Base-by-base conservation (phyloP, 2,797 vertebrate species). In the Leontopithecus rosalia region DNA sequence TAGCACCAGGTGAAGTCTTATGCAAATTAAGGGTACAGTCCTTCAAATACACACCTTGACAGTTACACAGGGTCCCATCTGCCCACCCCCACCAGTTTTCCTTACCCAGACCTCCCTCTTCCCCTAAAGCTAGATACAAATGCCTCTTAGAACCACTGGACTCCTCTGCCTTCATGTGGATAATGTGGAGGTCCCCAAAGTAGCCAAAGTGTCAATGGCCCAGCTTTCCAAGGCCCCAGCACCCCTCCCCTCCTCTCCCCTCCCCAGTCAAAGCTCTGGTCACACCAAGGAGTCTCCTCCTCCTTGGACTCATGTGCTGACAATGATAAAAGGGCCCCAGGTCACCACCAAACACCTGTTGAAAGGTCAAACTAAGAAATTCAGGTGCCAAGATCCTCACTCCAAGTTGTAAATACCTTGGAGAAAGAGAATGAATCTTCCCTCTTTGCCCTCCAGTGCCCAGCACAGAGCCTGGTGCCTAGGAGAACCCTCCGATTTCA, bases 311-410 rank as follows among this genome's bases (percentile, higher is more conserved):
- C 58, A 52, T 90, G 48, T 48, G 19, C 28, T 86, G n/a, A 36
- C 76, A 94, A 58, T 77, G 36, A 91, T 57, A 39, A 94, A 82
- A 95, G 86, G n/a, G 13, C 13, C 52, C 22, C 46, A 55, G 26
- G 39, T 87, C 26, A 86, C 55, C 55, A 36, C 39, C 73, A 80
- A 91, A 79, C 41, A 95, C 36, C 30, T 82, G 39, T 0, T n/a
- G 46, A 93, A 97, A 96, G 20, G 30, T 85, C 84, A 80, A 61
- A 86, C 61, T 88, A 85, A 89, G 55, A 96, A 83, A 92, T 67
- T 50, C 36, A 87, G 41, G 64, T 26, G 41, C 48, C 36, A 50
- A 72, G 12, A 36, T 90, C 39, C 91, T 52, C 12, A 30, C 89
- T 75, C 67, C 57, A 91, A 91, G 73, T 55, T 73, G 73, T 70